Evolutionary conservation across 2,888 invertebrate genomes (phyloP).

Genomic region (Drosophila limbata): DNA sequence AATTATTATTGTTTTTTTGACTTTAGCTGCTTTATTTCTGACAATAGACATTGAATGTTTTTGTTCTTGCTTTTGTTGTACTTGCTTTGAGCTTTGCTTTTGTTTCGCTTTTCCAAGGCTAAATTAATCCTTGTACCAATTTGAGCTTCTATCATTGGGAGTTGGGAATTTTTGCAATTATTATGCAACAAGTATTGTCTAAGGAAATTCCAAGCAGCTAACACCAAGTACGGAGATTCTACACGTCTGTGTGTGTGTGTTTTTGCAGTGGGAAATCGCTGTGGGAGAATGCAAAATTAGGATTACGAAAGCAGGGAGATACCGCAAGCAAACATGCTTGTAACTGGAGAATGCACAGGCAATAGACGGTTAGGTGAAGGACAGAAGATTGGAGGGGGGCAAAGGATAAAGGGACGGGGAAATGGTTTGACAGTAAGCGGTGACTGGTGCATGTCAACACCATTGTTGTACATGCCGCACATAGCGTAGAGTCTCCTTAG

Average conservation of each 20-base stretch:
- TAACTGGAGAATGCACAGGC: slow-evolving; percentile 14
- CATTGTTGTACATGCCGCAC: slow-evolving; percentile 59
- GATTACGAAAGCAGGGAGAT: slow-evolving; percentile 46
- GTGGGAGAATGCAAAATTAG: slow-evolving; percentile 59
- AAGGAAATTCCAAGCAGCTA: slow-evolving; percentile 36
- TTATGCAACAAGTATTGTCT: slow-evolving; percentile 74
- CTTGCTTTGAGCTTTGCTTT: not conserved
- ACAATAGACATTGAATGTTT: not conserved
- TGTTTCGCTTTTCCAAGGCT: not conserved
- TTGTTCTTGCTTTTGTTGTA: not conserved
- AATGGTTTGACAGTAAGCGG: slow-evolving; percentile 24
- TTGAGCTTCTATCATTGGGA: slow-evolving; percentile 4
- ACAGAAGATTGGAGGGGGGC: too few relatives aligned
- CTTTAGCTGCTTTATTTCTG: not conserved
- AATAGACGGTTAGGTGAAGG: slow-evolving; percentile 6
- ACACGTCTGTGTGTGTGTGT: slow-evolving; percentile 11
- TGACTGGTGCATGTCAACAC: slow-evolving; percentile 64
- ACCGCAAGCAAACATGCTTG: slow-evolving; percentile 38
- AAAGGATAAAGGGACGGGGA: not conserved
- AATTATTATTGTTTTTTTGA: not conserved
- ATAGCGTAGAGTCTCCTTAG: slow-evolving; percentile 43
- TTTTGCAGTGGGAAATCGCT: slow-evolving; percentile 35
- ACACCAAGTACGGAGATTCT: slow-evolving; percentile 5
- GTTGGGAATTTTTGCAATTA: slow-evolving; percentile 42
- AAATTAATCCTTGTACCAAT: slow-evolving; percentile 11